Base-by-base conservation (phyloP, 2,797 vertebrate species). In the Hippocampus kuda region DNA sequence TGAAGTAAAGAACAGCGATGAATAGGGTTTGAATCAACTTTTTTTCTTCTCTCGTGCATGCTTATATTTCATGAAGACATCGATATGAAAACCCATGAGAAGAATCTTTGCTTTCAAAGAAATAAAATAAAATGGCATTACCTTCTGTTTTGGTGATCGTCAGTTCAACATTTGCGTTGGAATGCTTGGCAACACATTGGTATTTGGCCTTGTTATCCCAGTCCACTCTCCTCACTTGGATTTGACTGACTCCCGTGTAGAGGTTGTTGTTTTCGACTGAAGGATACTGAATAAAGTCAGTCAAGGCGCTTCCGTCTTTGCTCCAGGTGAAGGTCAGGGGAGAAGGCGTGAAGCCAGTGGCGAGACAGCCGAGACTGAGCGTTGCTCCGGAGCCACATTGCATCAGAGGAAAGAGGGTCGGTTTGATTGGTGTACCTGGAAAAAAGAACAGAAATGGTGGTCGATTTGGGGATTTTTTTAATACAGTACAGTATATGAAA, bases 341-440 rank as follows among this genome's bases (percentile, higher is more conserved):
- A 0, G 77, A 67, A 2, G 88, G 83, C 0, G 70, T 68, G 75
- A 89, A 89, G 61, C 72, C 81, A 3, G 70, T 83, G 54, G 86
- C 77, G 3, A 90, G 38, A 62, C 89, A 90, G 71, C 83, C 88
- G 2, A 91, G 18, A 71, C 77, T 88, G 67, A 90, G 1, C 0
- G 1, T 72, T 0, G 48, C n/a, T 0, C 1, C 68, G 18, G 78
- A 44, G 2, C 13, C 68, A 69, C 88, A 91, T 68, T 80, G 78
- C 0, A 2, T 49, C 76, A 88, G 60, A 34, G n/a, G 70, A 67
- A 81, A 87, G 59, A 85, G 53, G 3, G 48, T 61, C 0, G 89
- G 89, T 3, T 0, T 0, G 2, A 0, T 9, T 9, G 66, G 0
- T 38, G 44, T 1, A 9, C 2, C 86, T 88, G 24, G 38, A 9